Conservation (phyloP, 1,140 invertebrate species). For the Babylonia areolata region DNA sequence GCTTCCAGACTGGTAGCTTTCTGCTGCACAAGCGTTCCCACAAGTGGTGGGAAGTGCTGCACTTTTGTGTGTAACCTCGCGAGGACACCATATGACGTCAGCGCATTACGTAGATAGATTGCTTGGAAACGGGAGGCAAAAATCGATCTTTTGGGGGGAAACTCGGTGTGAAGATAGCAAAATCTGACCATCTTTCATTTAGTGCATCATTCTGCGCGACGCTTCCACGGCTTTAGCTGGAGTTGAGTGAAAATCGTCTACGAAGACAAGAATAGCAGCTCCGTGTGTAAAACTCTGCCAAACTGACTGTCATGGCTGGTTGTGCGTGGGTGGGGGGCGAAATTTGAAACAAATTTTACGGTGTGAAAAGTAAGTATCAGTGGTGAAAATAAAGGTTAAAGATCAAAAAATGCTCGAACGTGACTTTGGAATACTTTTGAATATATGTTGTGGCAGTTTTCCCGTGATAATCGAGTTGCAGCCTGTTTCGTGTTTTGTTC, state of each 20-base stretch:
- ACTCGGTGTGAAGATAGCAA: not conserved
- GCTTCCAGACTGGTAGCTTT: not conserved
- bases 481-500: not conserved
- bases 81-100: conserved; percentile 6
- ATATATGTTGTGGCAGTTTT: not conserved
- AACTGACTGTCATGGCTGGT: conserved; percentile 11
- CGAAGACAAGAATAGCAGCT: not conserved
- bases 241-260: not conserved
- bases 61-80: not conserved
- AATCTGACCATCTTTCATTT: not conserved
- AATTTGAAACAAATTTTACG: not conserved
- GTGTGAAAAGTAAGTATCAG: not conserved
- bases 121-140: conserved; percentile 6
- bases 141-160: not conserved
- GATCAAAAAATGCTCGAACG: not conserved
- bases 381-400: not conserved
- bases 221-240: not conserved
- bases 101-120: conserved; percentile 11
- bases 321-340: conserved; percentile 9
- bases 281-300: not conserved
- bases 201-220: not conserved
- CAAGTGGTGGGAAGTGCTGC: not conserved
- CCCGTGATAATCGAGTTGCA: not conserved
- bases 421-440: not conserved
- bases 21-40: conserved; percentile 6